Evolutionary conservation across 2,797 vertebrate species (phyloP).

Genomic region (Mormyrops boulengeri): DNA sequence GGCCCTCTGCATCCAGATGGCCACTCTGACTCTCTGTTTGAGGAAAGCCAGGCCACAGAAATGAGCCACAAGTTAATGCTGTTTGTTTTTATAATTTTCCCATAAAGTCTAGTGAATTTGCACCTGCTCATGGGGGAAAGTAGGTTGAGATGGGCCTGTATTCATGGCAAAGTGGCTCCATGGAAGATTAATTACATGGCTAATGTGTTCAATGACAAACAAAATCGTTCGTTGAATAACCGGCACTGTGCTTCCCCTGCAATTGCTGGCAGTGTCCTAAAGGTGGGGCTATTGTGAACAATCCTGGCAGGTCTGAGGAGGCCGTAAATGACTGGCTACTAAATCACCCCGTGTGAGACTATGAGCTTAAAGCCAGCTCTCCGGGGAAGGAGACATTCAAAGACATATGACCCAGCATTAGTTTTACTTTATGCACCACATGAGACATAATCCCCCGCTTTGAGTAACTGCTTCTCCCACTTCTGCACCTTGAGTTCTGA

Average conservation of each 20-base stretch:
- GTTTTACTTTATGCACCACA: neutral
- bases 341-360: neutral
- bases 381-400: neutral
- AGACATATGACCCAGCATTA: neutral
- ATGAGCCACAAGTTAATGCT: neutral
- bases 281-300: neutral
- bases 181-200: neutral
- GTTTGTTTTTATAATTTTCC: neutral
- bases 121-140: neutral
- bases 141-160: neutral
- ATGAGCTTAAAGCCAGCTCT: neutral
- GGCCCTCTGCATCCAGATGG: constrained; percentile 4
- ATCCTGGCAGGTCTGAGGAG: neutral
- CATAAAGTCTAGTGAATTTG: neutral
- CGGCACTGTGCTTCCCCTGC: too few relatives aligned
- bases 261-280: neutral
- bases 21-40: neutral
- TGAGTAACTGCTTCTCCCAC: constrained; percentile 4
- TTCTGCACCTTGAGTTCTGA: neutral
- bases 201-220: neutral
- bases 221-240: neutral
- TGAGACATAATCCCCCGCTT: neutral
- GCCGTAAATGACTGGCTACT: neutral
- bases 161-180: neutral
- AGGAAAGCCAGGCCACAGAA: constrained; percentile 10